Evolutionary conservation across 2,888 invertebrate genomes (phyloP).

Genomic region (Hoplodrina blanda): DNA sequence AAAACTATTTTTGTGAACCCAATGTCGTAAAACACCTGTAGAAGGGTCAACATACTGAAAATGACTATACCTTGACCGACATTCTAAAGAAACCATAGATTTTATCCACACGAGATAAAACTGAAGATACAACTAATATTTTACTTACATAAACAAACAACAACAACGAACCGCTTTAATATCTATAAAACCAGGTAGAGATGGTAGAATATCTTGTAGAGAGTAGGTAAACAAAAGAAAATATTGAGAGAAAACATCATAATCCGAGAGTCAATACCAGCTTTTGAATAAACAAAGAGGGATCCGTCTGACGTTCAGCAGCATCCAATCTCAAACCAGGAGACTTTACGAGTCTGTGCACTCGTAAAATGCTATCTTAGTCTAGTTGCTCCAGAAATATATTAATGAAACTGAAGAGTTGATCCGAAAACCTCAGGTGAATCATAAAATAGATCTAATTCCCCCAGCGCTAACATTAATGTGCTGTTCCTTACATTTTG

Average conservation of each 20-base stretch:
- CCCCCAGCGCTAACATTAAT: too few species aligned
- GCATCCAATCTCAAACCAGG: constrained; percentile 52
- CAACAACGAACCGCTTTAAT: neutral
- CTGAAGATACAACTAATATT: neutral
- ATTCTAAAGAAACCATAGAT: constrained; percentile 19
- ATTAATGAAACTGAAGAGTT: constrained; percentile 24
- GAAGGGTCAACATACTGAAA: constrained; percentile 50
- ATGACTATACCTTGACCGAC: constrained; percentile 43
- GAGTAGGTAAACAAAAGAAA: constrained; percentile 45
- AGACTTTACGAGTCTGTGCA: constrained; percentile 59
- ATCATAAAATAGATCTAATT: constrained; percentile 18
- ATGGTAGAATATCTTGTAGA: constrained; percentile 27
- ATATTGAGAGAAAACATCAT: constrained; percentile 32
- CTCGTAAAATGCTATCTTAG: constrained; percentile 56
- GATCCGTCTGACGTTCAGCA: constrained; percentile 36
- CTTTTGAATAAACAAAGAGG: constrained; percentile 58
- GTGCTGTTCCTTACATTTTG: too few species aligned
- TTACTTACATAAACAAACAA: neutral
- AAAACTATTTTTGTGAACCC: constrained; percentile 34
- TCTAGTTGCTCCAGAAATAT: constrained; percentile 35
- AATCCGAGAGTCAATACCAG: constrained; percentile 38
- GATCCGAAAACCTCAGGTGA: constrained; percentile 19
- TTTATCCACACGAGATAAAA: constrained; percentile 17
- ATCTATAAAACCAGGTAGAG: neutral
- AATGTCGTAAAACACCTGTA: constrained; percentile 35